Evolutionary conservation across 2,113 vertebrate species (phyloP).

Genomic region (Hoplias malabaricus): DNA sequence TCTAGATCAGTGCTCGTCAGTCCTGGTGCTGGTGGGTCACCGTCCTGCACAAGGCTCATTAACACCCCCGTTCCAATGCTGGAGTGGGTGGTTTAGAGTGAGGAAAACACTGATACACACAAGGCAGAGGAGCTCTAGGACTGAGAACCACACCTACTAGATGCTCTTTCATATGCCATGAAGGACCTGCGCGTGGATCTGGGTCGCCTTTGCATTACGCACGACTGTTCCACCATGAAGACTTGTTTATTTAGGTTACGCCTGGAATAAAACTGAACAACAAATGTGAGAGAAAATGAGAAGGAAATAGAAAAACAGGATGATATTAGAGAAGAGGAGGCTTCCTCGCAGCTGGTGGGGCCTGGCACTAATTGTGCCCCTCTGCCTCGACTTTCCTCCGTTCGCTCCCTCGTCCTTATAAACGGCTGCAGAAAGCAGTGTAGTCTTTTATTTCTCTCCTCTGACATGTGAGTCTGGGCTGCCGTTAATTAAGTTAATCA

Average conservation of each 20-base stretch:
- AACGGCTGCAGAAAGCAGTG: conserved; percentile 1
- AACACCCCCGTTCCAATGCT: too few relatives aligned
- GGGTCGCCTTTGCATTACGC: not conserved
- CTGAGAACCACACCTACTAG: too few relatives aligned
- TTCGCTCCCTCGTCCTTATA: not conserved
- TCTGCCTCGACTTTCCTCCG: not conserved
- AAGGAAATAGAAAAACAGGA: not conserved
- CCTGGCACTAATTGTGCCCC: conserved; percentile 25
- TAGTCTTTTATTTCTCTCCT: conserved; percentile 18
- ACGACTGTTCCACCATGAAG: not conserved
- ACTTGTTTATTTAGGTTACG: not conserved
- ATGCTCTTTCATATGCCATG: too few relatives aligned
- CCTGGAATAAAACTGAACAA: conserved; percentile 5
- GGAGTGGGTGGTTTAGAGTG: too few relatives aligned
- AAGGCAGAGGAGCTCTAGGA: too few relatives aligned
- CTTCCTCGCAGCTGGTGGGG: conserved; percentile 47
- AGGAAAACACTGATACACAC: too few relatives aligned
- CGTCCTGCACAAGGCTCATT: too few relatives aligned
- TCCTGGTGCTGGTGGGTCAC: too few relatives aligned
- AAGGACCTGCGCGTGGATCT: too few relatives aligned
- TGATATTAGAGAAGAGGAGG: not conserved
- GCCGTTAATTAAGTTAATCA: conserved; percentile 57
- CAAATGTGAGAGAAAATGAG: not conserved
- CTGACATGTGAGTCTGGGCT: conserved; percentile 42
- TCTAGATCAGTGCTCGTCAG: too few relatives aligned